A percentile compares a stretch with the other conserved stretches of the same genome.
These are phyloP conservation scores for Mormyrus proboscirostris DNA, from an alignment of 2,797 vertebrate genomes.

Conservation along the genomic window DNA sequence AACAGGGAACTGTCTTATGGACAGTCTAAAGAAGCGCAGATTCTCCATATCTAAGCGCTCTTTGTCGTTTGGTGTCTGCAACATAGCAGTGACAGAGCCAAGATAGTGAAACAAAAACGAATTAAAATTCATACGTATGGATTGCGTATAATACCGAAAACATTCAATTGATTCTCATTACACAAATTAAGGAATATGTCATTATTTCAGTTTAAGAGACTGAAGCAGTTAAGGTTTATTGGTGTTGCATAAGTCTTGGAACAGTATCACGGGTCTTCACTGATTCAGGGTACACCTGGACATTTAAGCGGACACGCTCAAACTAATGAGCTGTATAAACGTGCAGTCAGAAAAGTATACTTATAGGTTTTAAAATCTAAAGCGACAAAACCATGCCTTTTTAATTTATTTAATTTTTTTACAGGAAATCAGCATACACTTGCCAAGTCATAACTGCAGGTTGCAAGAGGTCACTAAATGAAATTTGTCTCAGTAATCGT, in stretches of 20 bases:
- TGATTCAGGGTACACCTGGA: conserved; percentile 13
- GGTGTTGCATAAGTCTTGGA: neutral
- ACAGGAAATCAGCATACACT: neutral
- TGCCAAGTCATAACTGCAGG: neutral
- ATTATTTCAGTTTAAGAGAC: neutral
- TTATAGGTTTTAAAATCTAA: neutral
- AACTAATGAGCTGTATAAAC: neutral
- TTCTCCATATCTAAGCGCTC: conserved; percentile 57
- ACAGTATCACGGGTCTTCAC: neutral
- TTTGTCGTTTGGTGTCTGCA: conserved; percentile 46
- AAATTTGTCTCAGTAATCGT: neutral
- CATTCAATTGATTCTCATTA: neutral
- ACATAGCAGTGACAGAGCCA: conserved; percentile 24
- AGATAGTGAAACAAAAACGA: neutral
- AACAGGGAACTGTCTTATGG: conserved; percentile 2
- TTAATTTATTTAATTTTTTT: neutral
- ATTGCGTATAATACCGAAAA: neutral
- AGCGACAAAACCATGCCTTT: neutral
- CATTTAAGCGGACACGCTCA: conserved; percentile 1
- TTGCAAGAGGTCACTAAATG: neutral
- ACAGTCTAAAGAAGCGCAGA: conserved; percentile 27
- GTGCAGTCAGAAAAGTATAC: neutral
- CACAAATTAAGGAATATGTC: neutral
- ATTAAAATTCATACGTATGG: neutral
- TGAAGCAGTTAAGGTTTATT: neutral